Evolutionary conservation across 2,113 vertebrate genomes (phyloP), one percentile per base, ranked within the genome.

Genomic region (Corydoras maculifer): DNA sequence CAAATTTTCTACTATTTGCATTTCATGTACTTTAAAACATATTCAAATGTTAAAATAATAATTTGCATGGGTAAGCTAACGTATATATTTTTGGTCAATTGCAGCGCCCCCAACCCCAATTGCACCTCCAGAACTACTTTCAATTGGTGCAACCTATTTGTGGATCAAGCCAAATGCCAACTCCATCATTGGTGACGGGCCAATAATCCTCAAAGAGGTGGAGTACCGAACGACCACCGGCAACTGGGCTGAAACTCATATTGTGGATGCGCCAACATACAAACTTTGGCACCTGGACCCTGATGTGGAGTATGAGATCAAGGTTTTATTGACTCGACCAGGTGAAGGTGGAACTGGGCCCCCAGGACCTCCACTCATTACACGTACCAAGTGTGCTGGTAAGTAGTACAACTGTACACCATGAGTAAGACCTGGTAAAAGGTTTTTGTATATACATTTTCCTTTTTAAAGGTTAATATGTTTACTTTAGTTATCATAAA

Each of bases 121-220:
- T 0, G 96, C 96, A 0, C 96, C 96, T 0, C 96, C 96, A 0
- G 95, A 98, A 83, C 91, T 98, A 3, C 88, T 99, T 43, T 92
- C 94, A 0, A 96, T 98, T 0, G 96, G 96, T 0, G 95, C 96
- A 81, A 99, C 96, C 0, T 98, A 98, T 84, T 87, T 99, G 54
- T 98, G 96, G 96, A 97, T 99, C 89, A 97, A 99, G 68, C 95
- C 95, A 68, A 99, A 99, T 0, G 96, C 96, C 81, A 99, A 99
- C 86, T 98, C 95, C 78, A 99, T 99, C 86, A 98, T 98, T 0
- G 96, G 96, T 0, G 96, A 99, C 0, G 96, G 96, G 18, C 96
- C 96, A 13, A 98, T 99, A 83, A 96, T 98, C 81, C 70, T 97
- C 51, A 98, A 98, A 79, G 96, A 99, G 75, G 96, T 99, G 74